phyloP scores from a whole-genome alignment of 1,140 invertebrate species.

The Andricus grossulariae region DNA sequence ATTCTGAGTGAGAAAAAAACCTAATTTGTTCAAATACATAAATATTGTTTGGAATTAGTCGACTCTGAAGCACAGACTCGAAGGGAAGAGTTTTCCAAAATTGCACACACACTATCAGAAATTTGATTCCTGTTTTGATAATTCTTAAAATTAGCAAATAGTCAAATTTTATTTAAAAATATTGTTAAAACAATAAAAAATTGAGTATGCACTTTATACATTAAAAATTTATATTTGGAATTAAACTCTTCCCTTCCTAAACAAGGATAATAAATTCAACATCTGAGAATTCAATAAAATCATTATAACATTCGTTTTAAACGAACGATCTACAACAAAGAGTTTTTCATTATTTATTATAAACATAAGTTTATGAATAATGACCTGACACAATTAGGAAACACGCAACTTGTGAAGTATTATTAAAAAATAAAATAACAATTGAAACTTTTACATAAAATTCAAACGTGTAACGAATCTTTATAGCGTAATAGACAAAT shows the following conservation, averaged over 20 bases:
- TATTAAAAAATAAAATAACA: conserved; percentile 27
- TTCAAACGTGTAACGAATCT: conserved; percentile 9
- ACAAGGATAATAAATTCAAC: conserved; percentile 28
- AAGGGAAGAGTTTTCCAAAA: conserved; percentile 19
- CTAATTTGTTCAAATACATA: background rate
- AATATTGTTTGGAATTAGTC: background rate
- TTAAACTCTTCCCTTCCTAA: background rate
- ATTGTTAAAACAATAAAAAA: conserved; percentile 7
- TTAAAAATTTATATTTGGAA: background rate
- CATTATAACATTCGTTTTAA: conserved; percentile 11
- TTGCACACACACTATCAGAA: background rate
- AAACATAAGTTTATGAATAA: conserved; percentile 6
- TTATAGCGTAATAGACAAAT: background rate
- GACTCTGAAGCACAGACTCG: background rate
- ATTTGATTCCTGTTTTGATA: background rate
- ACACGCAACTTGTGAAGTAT: conserved; percentile 14
- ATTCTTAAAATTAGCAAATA: conserved; percentile 1
- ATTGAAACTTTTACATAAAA: conserved; percentile 16
- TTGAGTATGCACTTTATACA: background rate
- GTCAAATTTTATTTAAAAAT: background rate
- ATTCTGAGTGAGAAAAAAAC: conserved; percentile 2
- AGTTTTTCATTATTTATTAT: background rate
- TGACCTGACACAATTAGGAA: conserved; percentile 27
- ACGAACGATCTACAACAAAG: conserved; percentile 28
- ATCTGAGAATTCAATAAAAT: conserved; percentile 27